A percentile compares a stretch with the other conserved stretches of the same genome.
These are phyloP conservation scores for Lophochroa leadbeateri DNA, from an alignment of 2,113 vertebrate species.

Conservation along the genomic window DNA sequence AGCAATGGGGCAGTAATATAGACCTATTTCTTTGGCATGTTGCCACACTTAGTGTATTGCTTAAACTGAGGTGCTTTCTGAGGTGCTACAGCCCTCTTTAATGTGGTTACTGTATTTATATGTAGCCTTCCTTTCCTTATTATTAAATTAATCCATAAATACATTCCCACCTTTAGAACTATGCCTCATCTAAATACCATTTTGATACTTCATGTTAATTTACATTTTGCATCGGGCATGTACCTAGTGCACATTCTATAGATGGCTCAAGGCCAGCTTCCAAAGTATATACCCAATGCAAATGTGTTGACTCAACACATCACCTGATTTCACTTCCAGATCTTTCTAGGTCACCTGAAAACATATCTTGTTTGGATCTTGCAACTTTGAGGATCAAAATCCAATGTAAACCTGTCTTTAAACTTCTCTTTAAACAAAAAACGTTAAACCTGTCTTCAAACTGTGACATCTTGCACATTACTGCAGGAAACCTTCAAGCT, in stretches of 20 bases:
- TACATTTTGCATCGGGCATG: accelerated
- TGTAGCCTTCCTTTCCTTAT: not conserved
- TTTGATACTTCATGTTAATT: not conserved
- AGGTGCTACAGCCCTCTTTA: not conserved
- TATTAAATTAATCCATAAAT: not conserved
- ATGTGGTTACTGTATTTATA: not conserved
- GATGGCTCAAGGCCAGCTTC: not conserved
- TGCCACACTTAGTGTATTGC: not conserved
- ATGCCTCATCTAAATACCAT: not conserved
- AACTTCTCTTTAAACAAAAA: not conserved
- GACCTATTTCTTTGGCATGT: not conserved
- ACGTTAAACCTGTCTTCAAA: not conserved
- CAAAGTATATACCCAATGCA: not conserved
- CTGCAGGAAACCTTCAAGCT: not conserved
- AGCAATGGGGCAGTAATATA: not conserved
- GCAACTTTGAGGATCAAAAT: not conserved
- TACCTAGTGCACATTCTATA: not conserved
- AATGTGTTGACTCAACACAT: not conserved
- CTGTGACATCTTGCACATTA: not conserved
- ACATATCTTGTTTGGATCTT: not conserved
- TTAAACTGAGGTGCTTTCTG: not conserved
- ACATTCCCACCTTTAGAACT: not conserved
- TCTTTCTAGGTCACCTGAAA: not conserved
- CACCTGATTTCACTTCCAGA: not conserved
- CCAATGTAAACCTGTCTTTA: not conserved